Base-by-base conservation (phyloP, 2,888 invertebrate species). In the Andrena fulva region DNA sequence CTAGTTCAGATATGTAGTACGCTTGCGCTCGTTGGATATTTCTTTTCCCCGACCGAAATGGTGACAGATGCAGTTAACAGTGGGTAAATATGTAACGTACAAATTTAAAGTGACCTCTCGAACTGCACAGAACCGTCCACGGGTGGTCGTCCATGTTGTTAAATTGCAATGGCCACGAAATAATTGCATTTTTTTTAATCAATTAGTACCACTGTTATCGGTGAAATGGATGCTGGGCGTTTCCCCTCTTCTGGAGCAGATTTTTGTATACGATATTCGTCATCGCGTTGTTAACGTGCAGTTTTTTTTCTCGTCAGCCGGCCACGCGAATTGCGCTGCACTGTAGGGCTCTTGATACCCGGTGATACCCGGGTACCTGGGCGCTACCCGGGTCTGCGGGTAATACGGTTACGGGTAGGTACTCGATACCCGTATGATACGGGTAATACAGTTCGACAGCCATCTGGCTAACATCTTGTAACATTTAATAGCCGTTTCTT, bases 291-390 rank as follows among this genome's bases (percentile, higher is more conserved):
- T 10, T n/a, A 42, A 12, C 16, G 4, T 31, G 20, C 8, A 31
- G n/a, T 76, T 75, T 68, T 68, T 73, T 42, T n/a, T 31, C 24
- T 35, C 16, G n/a, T 10, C 1, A 10, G 60, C 27, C 66, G 33
- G 60, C 60, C 71, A 35, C 52, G 35, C 67, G 80, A 67, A 80
- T 68, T 56, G 35, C 72, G 35, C 48, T 67, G 48, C 66, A 20
- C 20, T 0, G 20, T 20, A n/a, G n/a, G n/a, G n/a, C n/a, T n/a
- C n/a, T n/a, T n/a, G n/a, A n/a, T n/a, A n/a, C n/a, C n/a, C n/a
- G n/a, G n/a, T n/a, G n/a, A n/a, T n/a, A n/a, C n/a, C n/a, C n/a
- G n/a, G n/a, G n/a, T n/a, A n/a, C n/a, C n/a, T n/a, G n/a, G n/a
- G n/a, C n/a, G n/a, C n/a, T n/a, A n/a, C n/a, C n/a, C n/a, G n/a